These are phyloP conservation scores for Ahaetulla prasina DNA, from an alignment of 2,113 vertebrate genomes.

Conservation along the genomic window DNA sequence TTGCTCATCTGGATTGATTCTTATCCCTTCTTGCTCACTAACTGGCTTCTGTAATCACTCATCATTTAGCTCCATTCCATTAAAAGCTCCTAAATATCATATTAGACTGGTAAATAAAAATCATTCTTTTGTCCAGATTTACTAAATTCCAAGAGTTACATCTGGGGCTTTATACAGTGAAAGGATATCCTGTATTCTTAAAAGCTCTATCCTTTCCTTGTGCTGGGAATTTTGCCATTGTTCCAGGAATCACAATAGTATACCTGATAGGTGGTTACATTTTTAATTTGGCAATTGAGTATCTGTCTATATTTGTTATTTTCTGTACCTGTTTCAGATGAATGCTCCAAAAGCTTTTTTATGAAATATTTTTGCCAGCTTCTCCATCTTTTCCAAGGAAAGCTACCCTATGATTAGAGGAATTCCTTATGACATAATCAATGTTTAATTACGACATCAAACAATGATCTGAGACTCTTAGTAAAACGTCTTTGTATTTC, in stretches of 20 bases:
- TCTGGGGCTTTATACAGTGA: neutral
- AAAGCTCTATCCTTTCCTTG: neutral
- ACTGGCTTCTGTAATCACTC: neutral
- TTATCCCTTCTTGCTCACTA: neutral
- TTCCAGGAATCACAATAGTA: neutral
- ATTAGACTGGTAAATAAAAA: neutral
- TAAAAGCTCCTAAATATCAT: neutral
- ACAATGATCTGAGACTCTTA: neutral
- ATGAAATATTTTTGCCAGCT: neutral
- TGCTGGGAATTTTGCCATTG: neutral
- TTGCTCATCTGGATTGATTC: neutral
- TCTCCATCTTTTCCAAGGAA: conserved; percentile 23
- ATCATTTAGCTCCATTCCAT: neutral
- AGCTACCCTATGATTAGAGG: conserved; percentile 35
- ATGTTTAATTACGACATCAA: conserved; percentile 41
- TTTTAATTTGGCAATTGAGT: neutral
- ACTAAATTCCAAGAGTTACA: neutral
- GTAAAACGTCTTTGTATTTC: conserved; percentile 23
- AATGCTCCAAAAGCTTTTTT: neutral
- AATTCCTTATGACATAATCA: conserved; percentile 50
- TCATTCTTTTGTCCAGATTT: neutral
- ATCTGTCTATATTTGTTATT: neutral
- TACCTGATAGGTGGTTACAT: neutral
- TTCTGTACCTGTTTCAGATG: neutral
- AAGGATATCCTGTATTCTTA: neutral